Evolutionary conservation across 2,797 vertebrate species (phyloP).

Genomic region (Gadopsis marmoratus): DNA sequence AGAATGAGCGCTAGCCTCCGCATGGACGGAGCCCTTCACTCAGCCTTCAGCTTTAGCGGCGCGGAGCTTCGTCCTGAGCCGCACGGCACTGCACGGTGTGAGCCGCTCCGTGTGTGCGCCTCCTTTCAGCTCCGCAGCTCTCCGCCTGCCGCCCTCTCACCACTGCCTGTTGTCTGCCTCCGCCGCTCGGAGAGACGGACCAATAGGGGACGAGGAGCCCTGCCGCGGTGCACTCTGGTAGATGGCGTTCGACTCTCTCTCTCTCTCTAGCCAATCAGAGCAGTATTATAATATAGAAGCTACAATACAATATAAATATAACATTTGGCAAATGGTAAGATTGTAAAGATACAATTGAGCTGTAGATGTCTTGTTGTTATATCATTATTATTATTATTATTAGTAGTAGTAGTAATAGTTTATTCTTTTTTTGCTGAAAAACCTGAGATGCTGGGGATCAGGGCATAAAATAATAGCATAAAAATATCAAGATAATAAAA

Average conservation of each 20-base stretch:
- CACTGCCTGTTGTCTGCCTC: constrained; percentile 75
- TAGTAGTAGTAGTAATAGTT: not conserved
- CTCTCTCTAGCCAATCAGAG: not conserved
- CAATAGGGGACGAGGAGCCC: constrained; percentile 72
- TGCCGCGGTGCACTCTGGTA: constrained; percentile 72
- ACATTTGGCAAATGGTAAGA: too few species aligned
- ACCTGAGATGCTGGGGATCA: not conserved
- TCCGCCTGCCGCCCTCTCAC: constrained; percentile 61
- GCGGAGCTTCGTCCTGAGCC: constrained; percentile 63
- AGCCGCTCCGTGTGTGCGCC: constrained; percentile 52
- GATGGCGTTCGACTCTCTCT: constrained; percentile 58
- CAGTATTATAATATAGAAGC: not conserved
- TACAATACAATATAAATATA: not conserved
- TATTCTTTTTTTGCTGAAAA: not conserved
- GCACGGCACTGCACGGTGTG: constrained; percentile 55
- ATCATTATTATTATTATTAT: not conserved
- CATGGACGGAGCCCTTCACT: constrained; percentile 89
- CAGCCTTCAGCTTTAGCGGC: constrained; percentile 65
- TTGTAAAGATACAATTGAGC: not conserved
- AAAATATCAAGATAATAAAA: not conserved
- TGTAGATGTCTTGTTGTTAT: not conserved
- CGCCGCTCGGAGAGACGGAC: constrained; percentile 64
- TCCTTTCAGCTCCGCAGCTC: constrained; percentile 68
- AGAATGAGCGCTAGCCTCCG: constrained; percentile 90
- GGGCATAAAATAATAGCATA: not conserved